Base-by-base conservation (phyloP, 1,140 invertebrate genomes). In the Eubasilissa regina region DNA sequence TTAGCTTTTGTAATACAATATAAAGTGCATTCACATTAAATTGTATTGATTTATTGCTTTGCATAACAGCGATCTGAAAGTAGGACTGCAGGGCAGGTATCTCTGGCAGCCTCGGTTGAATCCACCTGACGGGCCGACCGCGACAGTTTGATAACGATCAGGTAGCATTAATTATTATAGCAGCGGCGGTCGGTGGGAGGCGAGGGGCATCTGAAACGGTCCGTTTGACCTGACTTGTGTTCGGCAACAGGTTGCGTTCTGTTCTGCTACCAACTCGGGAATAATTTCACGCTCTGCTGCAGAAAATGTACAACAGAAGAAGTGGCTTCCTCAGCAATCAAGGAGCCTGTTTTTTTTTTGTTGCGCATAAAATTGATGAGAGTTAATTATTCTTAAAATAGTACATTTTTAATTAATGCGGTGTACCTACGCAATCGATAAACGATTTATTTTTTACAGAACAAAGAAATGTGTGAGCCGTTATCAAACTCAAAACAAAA, bases 101-200 rank as follows among this genome's bases (percentile, higher is more conserved):
- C 70, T 51, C 70, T 73, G 70, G 9, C 19, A 7, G 68, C 25
- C 51, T 43, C 25, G 17, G 51, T 35, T 35, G 25, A 35, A 6
- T 35, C 25, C 25, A 35, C 25, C 25, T 35, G 25, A 35, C 6
- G 25, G 25, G 25, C 25, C 25, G 25, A 35, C 51, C 48, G 70
- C 70, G 70, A 74, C 70, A 74, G 51, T 55, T 74, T 55, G 70
- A 74, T 74, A 74, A 74, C 70, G 53, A 74, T 74, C 70, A 74
- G 51, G 70, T 74, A 74, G 70, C 70, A 74, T 74, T 74, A 74
- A 74, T 74, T 74, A 74, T 74, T 74, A 55, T 56, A 44, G 56
- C 53, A 15, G 66, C 44, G 45, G 66, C 7, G 3, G 45, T 17
- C 21, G 45, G 1, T 7, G 66, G 7, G 1, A 21, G n/a, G 64